Evolutionary conservation across 2,797 vertebrate genomes (phyloP).

Genomic region (Falco biarmicus): DNA sequence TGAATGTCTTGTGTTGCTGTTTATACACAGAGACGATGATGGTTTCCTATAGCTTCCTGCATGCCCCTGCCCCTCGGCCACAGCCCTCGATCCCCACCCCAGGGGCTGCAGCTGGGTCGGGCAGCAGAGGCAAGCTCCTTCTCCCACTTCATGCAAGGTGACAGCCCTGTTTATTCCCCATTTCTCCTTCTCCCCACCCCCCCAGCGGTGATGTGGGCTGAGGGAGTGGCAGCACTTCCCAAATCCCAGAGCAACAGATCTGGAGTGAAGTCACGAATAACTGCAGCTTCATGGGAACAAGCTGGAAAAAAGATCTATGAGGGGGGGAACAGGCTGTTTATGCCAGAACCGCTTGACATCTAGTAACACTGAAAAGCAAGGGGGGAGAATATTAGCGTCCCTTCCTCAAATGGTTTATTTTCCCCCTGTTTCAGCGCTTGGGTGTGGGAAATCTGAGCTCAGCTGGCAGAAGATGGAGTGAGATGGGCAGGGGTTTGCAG

Average conservation of each 20-base stretch:
- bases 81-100: background rate
- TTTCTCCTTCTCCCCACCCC: background rate
- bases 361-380: background rate
- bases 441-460: background rate
- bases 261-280: constrained; percentile 59
- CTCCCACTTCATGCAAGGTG: background rate
- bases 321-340: constrained; percentile 31
- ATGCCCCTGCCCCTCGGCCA: background rate
- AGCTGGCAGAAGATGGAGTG: background rate
- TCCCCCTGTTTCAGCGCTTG: background rate
- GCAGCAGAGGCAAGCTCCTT: background rate
- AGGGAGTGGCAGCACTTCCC: constrained; percentile 62
- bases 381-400: background rate
- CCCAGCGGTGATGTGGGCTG: background rate
- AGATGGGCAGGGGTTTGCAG: background rate
- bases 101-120: background rate
- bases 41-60: background rate
- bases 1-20: background rate
- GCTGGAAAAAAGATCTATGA: constrained; percentile 1
- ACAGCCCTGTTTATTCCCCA: constrained; percentile 4
- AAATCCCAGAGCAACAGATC: constrained; percentile 61
- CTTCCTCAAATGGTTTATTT: background rate
- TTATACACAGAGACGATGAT: fast-evolving
- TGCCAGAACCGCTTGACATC: constrained; percentile 42
- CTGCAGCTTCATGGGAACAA: constrained; percentile 24